Evolutionary conservation across 2,888 invertebrate genomes (phyloP).

Genomic region (Oscheius myriophilus): DNA sequence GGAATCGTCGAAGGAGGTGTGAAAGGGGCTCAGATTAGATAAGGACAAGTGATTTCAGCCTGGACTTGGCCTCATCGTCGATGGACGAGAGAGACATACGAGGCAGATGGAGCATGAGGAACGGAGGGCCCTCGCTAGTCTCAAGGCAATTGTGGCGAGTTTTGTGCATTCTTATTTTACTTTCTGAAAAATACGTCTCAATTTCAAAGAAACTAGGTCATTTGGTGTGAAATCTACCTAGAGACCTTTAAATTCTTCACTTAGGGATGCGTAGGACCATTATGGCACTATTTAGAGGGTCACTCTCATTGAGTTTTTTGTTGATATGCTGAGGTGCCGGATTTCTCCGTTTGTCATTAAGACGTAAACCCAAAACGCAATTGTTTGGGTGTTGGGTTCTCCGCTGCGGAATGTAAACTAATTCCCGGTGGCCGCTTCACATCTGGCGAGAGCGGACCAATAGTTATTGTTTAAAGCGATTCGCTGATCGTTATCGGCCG

Average conservation of each 20-base stretch:
- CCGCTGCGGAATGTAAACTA: not conserved
- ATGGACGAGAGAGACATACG: conserved; percentile 11
- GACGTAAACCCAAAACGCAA: too few species aligned
- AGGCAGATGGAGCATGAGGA: conserved; percentile 1
- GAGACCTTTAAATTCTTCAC: too few species aligned
- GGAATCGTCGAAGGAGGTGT: conserved; percentile 41
- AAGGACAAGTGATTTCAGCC: conserved; percentile 23
- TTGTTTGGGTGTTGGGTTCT: too few species aligned
- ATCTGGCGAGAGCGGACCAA: conserved; percentile 25
- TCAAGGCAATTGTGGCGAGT: conserved; percentile 20
- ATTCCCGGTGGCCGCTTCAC: conserved; percentile 17
- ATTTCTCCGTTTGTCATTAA: too few species aligned
- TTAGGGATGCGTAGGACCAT: too few species aligned
- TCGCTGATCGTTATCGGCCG: conserved; percentile 31
- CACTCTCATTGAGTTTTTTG: too few species aligned
- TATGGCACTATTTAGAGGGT: too few species aligned
- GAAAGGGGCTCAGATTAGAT: conserved; percentile 5
- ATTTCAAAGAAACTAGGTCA: too few species aligned
- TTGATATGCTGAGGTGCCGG: too few species aligned
- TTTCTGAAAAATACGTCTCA: too few species aligned
- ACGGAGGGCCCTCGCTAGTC: conserved; percentile 14
- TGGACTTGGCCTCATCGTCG: conserved; percentile 18
- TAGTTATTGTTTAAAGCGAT: conserved; percentile 32
- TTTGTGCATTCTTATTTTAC: not conserved
- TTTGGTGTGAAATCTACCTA: too few species aligned